Evolutionary conservation across 2,888 invertebrate species (phyloP).

Genomic region (Sinodicranocentrus sp.): DNA sequence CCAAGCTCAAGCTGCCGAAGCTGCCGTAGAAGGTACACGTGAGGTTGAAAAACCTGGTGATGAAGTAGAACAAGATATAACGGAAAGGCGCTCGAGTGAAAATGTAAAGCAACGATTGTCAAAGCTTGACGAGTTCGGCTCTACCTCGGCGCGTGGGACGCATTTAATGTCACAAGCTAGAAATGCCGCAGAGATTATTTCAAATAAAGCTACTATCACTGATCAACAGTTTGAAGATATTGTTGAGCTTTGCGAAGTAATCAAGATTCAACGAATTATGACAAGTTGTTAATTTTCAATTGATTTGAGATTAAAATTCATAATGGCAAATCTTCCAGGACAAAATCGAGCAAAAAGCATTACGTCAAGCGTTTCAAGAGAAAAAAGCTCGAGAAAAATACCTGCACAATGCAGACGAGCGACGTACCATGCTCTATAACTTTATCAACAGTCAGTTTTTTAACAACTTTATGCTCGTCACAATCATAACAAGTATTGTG

Average conservation of each 20-base stretch:
- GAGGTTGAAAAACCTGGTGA: neutral
- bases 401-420: constrained; percentile 71
- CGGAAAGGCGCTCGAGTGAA: too few species aligned
- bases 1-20: too few species aligned
- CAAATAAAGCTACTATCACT: too few species aligned
- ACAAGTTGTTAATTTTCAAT: neutral
- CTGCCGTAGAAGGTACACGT: constrained; percentile 22
- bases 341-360: constrained; percentile 62
- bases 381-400: constrained; percentile 71
- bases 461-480: constrained; percentile 66
- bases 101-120: too few species aligned
- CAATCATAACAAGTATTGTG: constrained; percentile 68
- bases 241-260: constrained; percentile 68
- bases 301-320: neutral
- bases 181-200: too few species aligned
- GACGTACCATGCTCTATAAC: constrained; percentile 72
- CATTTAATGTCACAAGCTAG: constrained; percentile 62
- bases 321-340: constrained; percentile 44
- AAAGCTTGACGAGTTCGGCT: constrained; percentile 48
- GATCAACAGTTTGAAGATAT: too few species aligned
- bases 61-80: neutral
- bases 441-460: constrained; percentile 71
- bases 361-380: constrained; percentile 69
- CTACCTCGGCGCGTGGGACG: constrained; percentile 37
- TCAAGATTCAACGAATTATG: neutral